phyloP scores from a whole-genome alignment of 2,888 invertebrate genomes.

The Plebejus argus region DNA sequence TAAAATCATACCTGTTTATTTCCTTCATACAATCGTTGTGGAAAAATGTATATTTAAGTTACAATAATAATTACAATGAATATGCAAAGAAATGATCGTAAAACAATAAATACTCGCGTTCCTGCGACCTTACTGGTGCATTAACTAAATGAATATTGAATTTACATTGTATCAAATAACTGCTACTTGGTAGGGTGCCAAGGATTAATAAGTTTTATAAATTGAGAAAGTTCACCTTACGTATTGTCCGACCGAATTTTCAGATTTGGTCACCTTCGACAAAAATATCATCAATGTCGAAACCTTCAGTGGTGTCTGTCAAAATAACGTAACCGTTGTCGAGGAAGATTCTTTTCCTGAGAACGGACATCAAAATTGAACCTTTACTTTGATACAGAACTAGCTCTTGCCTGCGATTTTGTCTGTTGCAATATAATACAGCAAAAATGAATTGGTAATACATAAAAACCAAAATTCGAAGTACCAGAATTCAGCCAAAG shows the following conservation, averaged over 20 bases:
- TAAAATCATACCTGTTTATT: background rate
- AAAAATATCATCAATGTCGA: background rate
- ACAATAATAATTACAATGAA: no score
- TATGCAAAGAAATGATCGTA: background rate
- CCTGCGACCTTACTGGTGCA: background rate
- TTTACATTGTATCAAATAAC: background rate
- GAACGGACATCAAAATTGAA: no score
- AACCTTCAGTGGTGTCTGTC: no score
- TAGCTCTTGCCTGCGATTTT: no score
- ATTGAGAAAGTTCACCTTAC: background rate
- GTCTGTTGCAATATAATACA: no score
- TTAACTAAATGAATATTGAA: slow-evolving; percentile 2
- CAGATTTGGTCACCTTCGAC: background rate
- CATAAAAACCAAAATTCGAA: no score
- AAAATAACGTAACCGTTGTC: no score
- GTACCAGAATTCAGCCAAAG: no score
- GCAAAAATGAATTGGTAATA: no score
- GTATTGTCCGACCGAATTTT: background rate
- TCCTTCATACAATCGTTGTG: background rate
- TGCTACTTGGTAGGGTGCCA: background rate
- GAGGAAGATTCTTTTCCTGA: no score
- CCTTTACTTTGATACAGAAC: no score
- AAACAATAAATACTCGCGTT: background rate
- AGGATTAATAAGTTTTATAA: background rate
- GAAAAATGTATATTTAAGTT: background rate